Evolutionary conservation across 2,113 vertebrate species (phyloP), one percentile per base, ranked within the genome.

Genomic region (Hippocampus mohnikei): DNA sequence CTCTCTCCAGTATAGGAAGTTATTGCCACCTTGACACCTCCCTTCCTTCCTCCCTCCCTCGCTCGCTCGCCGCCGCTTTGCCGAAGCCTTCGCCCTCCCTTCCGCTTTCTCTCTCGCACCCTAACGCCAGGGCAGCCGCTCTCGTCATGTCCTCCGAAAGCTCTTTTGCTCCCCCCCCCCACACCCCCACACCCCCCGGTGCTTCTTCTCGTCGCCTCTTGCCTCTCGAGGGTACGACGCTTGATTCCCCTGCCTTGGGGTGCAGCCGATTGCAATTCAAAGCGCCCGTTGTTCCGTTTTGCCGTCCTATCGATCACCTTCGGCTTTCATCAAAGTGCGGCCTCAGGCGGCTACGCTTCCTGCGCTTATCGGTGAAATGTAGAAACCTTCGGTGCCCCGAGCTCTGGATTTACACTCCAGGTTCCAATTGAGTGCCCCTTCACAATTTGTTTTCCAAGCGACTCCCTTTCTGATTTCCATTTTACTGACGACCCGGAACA

Each of bases 231-330:
- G 8, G 62, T 48, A 72, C 73, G 83, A 65, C 68, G 70, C 70
- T 82, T 77, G 83, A 56, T 77, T 86, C 6, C 37, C 33, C 33
- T n/a, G 20, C 61, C 61, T 53, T 5, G 8, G 50, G 20, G 27
- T 18, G 58, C 60, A 13, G 4, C 53, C 16, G 37, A 83, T 87
- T 81, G 72, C 70, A 83, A 84, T 87, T 79, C 76, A 76, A 73
- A 72, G 71, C 59, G 48, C 46, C 46, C 40, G 64, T 72, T 58
- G 74, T 78, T 75, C 74, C 77, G 72, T 88, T 37, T 84, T 77
- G 79, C 61, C 73, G 29, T 59, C 27, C 62, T 67, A 77, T 88
- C 81, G 73, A 29, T 85, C 82, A 77, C 80, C 53, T 82, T 81
- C 76, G 72, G 76, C 78, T 80, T 87, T 73, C 7, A 27, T 63